Conservation (phyloP, 2,797 vertebrate genomes). For the Aphelocoma californica region DNA sequence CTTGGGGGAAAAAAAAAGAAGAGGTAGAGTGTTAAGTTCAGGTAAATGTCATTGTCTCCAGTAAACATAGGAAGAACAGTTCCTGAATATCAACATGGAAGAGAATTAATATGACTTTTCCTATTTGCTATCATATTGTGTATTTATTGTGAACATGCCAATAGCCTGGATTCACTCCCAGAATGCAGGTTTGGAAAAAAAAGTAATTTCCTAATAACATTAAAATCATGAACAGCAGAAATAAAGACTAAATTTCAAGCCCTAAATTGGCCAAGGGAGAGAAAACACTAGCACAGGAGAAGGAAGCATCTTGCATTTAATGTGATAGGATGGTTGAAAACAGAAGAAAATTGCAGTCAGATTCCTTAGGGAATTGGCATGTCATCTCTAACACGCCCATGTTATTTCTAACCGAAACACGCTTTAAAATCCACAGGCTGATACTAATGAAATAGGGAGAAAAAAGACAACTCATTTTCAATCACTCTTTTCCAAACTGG, state of each 20-base stretch:
- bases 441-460: not conserved
- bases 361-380: not conserved
- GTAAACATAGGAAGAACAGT: not conserved
- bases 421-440: not conserved
- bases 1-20: not conserved
- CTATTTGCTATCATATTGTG: not conserved
- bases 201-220: not conserved
- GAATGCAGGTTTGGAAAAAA: not conserved
- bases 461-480: not conserved
- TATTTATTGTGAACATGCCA: not conserved
- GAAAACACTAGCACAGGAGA: not conserved
- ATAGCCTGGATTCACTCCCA: not conserved
- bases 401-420: not conserved
- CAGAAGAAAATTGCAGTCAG: not conserved
- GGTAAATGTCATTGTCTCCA: not conserved
- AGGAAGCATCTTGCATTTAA: not conserved
- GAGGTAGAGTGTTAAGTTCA: not conserved
- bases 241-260: not conserved
- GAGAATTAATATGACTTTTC: not conserved
- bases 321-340: slow-evolving; percentile 1
- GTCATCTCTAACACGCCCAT: not conserved
- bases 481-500: not conserved
- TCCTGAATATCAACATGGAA: not conserved
- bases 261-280: not conserved
- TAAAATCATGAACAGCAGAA: not conserved